Evolutionary conservation across 1,140 invertebrate species (phyloP), one percentile per base, ranked within the genome.

Genomic region (Calephelis nemesis): DNA sequence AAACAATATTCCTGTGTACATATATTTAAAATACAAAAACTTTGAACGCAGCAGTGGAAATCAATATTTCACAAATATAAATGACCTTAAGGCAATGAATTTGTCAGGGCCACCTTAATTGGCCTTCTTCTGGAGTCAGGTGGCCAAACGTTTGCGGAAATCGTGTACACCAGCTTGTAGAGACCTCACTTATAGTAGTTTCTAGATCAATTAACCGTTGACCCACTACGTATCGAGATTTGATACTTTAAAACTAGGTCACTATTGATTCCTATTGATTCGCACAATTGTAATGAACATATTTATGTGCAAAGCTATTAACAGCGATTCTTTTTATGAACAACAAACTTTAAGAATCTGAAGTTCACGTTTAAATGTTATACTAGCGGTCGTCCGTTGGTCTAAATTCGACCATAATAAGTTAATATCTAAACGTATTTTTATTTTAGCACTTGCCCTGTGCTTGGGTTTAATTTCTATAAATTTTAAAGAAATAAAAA

Each of bases 161-260:
- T 50, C 7, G 40, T 78, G 79, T 52, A 82, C 62, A 80, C 11
- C 0, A 40, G 54, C 30, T 12, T 60, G 77, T 50, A 78, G 65
- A 69, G 62, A 50, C 40, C 68, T 13, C 42, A 45, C 8, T 62
- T 10, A 45, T 69, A 52, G 39, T 63, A 67, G 68, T 69, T 69
- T 65, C 63, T 54, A 72, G 74, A 70, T 87, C 82, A 84, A 84
- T 83, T 83, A 78, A 73, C 73, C 70, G 72, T 80, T 86, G 76
- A 83, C 82, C 82, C 69, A 42, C 40, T 12, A 48, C 49, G 42
- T 78, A 83, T 84, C 77, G 82, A 75, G 77, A 82, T 84, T 83
- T 77, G 70, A 83, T 86, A 69, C 68, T 67, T 54, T 54, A 54
- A 68, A 79, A 74, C 68, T 73, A 78, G 71, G 67, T 62, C 62